Evolutionary conservation across 2,113 vertebrate species (phyloP).

Genomic region (Vanacampus margaritifer): DNA sequence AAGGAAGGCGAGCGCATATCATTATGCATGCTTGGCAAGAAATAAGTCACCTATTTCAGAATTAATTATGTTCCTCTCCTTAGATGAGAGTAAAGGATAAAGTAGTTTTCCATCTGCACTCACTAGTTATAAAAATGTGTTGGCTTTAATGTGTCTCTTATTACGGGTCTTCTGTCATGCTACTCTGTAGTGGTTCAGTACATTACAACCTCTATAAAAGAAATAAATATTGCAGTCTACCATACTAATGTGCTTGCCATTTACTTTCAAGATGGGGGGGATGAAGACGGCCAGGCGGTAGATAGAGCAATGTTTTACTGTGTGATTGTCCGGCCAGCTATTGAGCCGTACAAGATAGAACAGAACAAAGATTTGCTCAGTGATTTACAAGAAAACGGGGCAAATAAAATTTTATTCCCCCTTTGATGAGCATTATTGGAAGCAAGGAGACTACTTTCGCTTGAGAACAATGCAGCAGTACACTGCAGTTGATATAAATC

Average conservation of each 20-base stretch:
- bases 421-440: slow-evolving; percentile 53
- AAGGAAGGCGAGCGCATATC: slow-evolving; percentile 54
- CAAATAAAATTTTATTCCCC: slow-evolving; percentile 56
- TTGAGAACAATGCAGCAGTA: slow-evolving; percentile 26
- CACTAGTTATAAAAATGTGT: slow-evolving; percentile 69
- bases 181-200: slow-evolving; percentile 63
- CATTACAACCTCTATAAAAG: slow-evolving; percentile 76
- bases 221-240: slow-evolving; percentile 73
- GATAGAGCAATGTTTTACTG: slow-evolving; percentile 51
- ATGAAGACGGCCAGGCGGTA: slow-evolving; percentile 54
- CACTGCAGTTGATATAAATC: slow-evolving; percentile 37
- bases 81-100: slow-evolving; percentile 65
- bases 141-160: slow-evolving; percentile 75
- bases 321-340: slow-evolving; percentile 55
- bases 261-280: slow-evolving; percentile 62
- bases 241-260: slow-evolving; percentile 74
- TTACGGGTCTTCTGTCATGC: slow-evolving; percentile 67
- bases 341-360: slow-evolving; percentile 50
- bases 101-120: slow-evolving; percentile 66
- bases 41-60: slow-evolving; percentile 76
- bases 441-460: slow-evolving; percentile 34
- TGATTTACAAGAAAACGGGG: slow-evolving; percentile 60
- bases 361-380: slow-evolving; percentile 62
- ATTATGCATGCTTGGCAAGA: slow-evolving; percentile 73
- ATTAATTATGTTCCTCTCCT: slow-evolving; percentile 69